A percentile compares a stretch with the other conserved stretches of the same genome.
Conservation (phyloP, 2,113 vertebrate species). For the Hyperoodon ampullatus region DNA sequence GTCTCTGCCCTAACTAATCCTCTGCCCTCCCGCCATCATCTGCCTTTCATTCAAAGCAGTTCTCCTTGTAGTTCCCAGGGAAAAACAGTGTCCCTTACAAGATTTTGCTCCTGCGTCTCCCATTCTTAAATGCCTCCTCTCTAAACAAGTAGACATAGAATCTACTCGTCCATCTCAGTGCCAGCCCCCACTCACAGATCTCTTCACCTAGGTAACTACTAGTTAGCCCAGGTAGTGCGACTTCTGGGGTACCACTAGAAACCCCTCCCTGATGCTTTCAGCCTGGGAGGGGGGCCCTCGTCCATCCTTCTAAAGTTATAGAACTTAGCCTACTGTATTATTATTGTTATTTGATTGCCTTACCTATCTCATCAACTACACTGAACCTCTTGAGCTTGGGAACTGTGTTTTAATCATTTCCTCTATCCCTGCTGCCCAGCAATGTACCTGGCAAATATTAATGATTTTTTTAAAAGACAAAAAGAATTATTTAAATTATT, state of each 20-base stretch:
- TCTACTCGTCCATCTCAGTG: background rate
- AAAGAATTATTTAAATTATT: background rate
- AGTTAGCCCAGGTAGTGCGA: background rate
- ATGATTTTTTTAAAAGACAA: background rate
- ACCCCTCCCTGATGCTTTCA: background rate
- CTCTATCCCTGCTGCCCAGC: background rate
- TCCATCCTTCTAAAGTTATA: background rate
- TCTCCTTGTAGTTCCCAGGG: background rate
- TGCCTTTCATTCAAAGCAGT: background rate
- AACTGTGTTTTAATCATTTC: background rate
- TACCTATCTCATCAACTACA: background rate
- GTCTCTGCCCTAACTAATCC: background rate
- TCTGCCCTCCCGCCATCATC: background rate
- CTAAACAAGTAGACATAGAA: background rate
- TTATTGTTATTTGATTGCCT: background rate
- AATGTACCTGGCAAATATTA: background rate
- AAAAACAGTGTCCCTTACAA: background rate
- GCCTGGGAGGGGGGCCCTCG: background rate
- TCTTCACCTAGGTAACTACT: background rate
- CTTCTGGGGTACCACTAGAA: background rate
- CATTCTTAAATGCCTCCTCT: background rate
- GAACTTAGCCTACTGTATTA: background rate
- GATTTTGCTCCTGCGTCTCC: background rate
- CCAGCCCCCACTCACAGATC: background rate
- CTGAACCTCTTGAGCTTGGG: background rate